These are phyloP conservation scores for Crypturellus tataupa DNA, from an alignment of 2,797 vertebrate species.

Conservation along the genomic window DNA sequence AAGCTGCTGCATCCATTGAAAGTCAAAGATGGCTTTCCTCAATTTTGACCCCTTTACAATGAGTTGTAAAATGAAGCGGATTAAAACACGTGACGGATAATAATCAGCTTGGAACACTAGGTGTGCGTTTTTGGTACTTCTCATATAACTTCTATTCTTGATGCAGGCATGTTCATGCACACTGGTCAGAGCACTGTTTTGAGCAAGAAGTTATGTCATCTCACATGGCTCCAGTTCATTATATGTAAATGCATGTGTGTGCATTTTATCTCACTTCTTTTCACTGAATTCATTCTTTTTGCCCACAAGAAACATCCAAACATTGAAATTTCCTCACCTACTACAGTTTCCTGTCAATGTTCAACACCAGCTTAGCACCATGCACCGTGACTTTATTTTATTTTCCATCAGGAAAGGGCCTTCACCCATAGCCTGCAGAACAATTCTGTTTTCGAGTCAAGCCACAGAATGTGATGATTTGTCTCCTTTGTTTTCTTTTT, in stretches of 20 bases:
- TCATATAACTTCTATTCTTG: rapidly evolving
- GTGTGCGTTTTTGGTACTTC: neutral
- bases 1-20: neutral
- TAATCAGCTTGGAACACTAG: neutral
- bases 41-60: neutral
- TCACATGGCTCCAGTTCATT: neutral
- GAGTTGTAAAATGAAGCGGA: neutral
- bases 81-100: neutral
- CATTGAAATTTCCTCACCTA: neutral
- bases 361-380: neutral
- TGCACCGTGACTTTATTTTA: neutral
- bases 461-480: neutral
- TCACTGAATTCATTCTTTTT: neutral
- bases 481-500: neutral
- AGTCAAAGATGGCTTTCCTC: neutral
- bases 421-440: neutral
- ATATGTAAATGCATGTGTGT: neutral
- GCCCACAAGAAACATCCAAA: neutral
- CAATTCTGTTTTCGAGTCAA: neutral
- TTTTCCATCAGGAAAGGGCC: neutral
- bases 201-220: neutral
- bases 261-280: neutral
- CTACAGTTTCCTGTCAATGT: neutral
- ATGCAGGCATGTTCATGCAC: neutral
- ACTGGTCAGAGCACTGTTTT: neutral